Conservation (phyloP, 2,797 vertebrate genomes). For the Chloroceryle inda region DNA sequence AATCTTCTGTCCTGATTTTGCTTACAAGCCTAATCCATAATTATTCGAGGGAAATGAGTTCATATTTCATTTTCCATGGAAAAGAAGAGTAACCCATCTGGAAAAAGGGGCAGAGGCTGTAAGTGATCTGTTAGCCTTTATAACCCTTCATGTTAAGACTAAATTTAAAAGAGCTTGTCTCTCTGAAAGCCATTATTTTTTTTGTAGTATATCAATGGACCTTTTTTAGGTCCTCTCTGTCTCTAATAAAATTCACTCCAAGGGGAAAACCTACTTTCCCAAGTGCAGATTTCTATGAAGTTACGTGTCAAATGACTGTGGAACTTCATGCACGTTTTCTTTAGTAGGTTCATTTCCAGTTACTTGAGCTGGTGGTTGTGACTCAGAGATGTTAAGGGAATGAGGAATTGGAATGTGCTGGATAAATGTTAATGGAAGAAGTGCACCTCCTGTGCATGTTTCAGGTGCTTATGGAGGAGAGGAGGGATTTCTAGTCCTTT, state of each 20-base stretch:
- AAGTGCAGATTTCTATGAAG: background rate
- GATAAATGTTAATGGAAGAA: slow-evolving; percentile 55
- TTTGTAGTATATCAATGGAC: rapidly evolving
- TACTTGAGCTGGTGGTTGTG: slow-evolving; percentile 28
- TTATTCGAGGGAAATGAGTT: background rate
- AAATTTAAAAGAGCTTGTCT: background rate
- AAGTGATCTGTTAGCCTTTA: background rate
- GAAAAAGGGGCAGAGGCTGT: background rate
- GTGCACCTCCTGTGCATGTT: background rate
- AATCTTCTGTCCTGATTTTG: background rate
- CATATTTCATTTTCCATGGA: background rate
- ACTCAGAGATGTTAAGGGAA: background rate
- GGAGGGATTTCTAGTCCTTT: background rate
- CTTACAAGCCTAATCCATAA: background rate
- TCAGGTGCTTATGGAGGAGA: background rate
- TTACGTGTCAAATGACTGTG: background rate
- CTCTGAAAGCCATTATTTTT: background rate
- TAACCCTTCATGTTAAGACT: background rate
- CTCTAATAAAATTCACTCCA: background rate
- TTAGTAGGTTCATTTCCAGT: slow-evolving; percentile 14
- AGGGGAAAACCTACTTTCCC: background rate
- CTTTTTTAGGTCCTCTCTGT: background rate
- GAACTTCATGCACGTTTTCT: background rate
- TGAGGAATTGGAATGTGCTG: slow-evolving; percentile 46
- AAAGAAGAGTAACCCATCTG: background rate